Evolutionary conservation across 2,797 vertebrate genomes (phyloP).

Genomic region (Buphagus erythrorhynchus): DNA sequence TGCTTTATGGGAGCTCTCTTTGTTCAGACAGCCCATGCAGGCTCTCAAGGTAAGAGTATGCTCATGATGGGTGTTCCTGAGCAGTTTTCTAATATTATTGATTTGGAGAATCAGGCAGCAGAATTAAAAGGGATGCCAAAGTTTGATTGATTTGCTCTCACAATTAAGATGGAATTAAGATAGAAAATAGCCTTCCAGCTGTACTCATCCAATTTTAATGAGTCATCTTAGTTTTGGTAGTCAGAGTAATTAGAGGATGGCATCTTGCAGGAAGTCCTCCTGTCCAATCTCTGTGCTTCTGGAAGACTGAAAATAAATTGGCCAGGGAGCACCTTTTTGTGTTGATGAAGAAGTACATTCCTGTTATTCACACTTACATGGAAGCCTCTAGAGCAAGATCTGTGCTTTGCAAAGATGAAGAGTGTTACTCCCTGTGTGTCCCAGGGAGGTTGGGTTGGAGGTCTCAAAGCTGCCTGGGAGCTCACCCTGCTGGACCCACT

Average conservation of each 20-base stretch:
- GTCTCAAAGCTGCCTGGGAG: neutral
- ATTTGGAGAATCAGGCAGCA: constrained; percentile 51
- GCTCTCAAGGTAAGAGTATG: constrained; percentile 80
- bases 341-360: rapidly evolving
- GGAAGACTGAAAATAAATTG: neutral
- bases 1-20: constrained; percentile 89
- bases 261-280: constrained; percentile 38
- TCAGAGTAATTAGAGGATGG: constrained; percentile 70
- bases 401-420: neutral
- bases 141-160: constrained; percentile 75
- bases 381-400: neutral
- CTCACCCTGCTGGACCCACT: neutral
- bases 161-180: constrained; percentile 80
- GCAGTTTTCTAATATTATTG: constrained; percentile 38
- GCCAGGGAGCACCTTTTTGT: neutral
- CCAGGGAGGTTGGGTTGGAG: neutral
- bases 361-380: rapidly evolving
- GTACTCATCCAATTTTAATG: constrained; percentile 76
- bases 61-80: neutral
- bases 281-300: neutral
- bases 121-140: constrained; percentile 57
- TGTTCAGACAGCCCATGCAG: constrained; percentile 80
- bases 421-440: neutral
- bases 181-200: constrained; percentile 70
- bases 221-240: constrained; percentile 75